Percentiles rank a stretch among this genome's conserved stretches.
Evolutionary conservation across 2,888 invertebrate species (phyloP).

Genomic region (Zygogramma bicolorata): DNA sequence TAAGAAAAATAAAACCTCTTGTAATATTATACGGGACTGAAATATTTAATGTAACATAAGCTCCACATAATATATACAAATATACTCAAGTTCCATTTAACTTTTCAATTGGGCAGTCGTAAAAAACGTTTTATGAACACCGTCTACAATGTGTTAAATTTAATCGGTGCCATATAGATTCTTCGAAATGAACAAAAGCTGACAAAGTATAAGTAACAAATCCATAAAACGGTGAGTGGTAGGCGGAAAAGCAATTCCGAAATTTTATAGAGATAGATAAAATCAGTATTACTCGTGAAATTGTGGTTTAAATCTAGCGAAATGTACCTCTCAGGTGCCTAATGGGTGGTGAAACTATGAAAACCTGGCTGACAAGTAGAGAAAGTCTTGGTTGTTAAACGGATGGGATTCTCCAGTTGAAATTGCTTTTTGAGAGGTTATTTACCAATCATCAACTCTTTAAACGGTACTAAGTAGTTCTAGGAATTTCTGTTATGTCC

Average conservation of each 20-base stretch:
- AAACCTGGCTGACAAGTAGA: background rate
- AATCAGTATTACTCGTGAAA: background rate
- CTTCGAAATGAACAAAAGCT: background rate
- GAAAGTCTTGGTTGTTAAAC: too few relatives aligned
- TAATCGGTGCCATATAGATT: background rate
- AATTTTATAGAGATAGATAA: background rate
- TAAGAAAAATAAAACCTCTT: background rate
- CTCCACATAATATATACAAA: constrained; percentile 31
- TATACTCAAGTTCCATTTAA: constrained; percentile 31
- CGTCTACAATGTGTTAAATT: constrained; percentile 4
- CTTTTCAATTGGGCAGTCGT: background rate
- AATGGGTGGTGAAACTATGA: background rate
- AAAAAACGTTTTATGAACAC: constrained; percentile 3
- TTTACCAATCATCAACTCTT: too few relatives aligned
- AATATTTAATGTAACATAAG: constrained; percentile 25
- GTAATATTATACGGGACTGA: constrained; percentile 10
- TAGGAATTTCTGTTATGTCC: too few relatives aligned
- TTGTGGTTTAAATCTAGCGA: background rate
- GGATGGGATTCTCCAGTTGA: too few relatives aligned
- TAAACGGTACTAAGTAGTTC: too few relatives aligned
- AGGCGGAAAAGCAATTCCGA: constrained; percentile 5
- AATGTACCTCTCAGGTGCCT: background rate
- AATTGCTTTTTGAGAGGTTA: too few relatives aligned
- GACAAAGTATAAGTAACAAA: constrained; percentile 6
- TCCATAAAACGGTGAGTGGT: background rate